These are phyloP conservation scores for Eleutherodactylus coqui DNA, from an alignment of 2,797 vertebrate species.

Conservation along the genomic window DNA sequence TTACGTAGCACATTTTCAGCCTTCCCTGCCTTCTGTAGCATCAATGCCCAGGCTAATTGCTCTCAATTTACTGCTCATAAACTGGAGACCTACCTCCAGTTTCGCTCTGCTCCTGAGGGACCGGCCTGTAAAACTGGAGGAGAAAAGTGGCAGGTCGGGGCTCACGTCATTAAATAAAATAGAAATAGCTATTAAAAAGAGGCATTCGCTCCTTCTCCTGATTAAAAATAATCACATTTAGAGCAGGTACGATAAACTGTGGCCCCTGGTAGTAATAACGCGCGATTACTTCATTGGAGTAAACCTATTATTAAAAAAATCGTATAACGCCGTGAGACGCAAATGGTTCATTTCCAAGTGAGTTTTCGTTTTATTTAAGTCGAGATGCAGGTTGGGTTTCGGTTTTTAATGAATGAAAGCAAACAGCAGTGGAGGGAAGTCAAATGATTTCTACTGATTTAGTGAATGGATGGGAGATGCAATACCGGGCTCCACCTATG, in stretches of 20 bases:
- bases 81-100: conserved; percentile 54
- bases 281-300: conserved; percentile 24
- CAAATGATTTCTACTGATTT: not conserved
- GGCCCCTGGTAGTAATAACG: conserved; percentile 36
- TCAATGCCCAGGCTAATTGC: conserved; percentile 57
- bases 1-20: conserved; percentile 22
- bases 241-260: conserved; percentile 31
- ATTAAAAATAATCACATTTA: conserved; percentile 57
- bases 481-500: not conserved
- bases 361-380: conserved; percentile 10
- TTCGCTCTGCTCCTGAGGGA: conserved; percentile 52
- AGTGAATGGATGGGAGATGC: not conserved
- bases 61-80: conserved; percentile 62
- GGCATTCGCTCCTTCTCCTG: conserved; percentile 33
- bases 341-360: not conserved
- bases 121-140: conserved; percentile 53
- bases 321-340: not conserved
- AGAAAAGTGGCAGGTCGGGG: conserved; percentile 36
- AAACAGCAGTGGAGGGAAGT: not conserved
- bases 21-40: conserved; percentile 34
- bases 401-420: not conserved
- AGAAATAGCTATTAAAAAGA: conserved; percentile 55
- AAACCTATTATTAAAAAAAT: conserved; percentile 44
- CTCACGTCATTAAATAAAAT: conserved; percentile 59
- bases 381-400: not conserved